These are phyloP conservation scores for Notodonta dromedarius DNA, from an alignment of 2,888 invertebrate genomes.

Conservation along the genomic window DNA sequence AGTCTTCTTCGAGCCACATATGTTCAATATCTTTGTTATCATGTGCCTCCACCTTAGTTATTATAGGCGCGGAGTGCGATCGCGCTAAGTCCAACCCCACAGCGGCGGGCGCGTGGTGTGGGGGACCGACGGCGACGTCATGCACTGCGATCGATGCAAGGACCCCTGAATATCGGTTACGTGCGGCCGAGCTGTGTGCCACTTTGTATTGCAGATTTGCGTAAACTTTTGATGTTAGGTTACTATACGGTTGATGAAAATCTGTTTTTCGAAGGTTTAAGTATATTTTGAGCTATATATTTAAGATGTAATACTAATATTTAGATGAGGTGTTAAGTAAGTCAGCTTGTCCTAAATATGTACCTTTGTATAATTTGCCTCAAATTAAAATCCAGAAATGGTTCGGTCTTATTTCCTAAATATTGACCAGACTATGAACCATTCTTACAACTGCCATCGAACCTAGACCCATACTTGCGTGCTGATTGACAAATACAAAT, in stretches of 20 bases:
- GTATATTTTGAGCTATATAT: no score
- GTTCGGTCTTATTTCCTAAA: no score
- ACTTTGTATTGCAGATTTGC: background rate
- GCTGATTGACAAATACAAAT: no score
- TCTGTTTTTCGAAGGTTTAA: background rate
- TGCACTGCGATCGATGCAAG: conserved; percentile 51
- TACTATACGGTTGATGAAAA: background rate
- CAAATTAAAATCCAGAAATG: no score
- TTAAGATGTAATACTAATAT: no score
- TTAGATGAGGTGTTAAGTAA: no score
- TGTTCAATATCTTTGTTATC: background rate
- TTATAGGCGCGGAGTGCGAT: conserved; percentile 6
- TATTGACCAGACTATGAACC: no score
- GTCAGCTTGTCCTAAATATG: no score
- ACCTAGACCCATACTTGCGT: no score
- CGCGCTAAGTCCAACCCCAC: conserved; percentile 10
- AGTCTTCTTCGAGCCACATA: background rate
- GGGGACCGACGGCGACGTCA: conserved; percentile 45
- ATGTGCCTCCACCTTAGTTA: conserved; percentile 6
- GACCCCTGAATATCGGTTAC: conserved; percentile 27
- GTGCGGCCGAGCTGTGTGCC: background rate
- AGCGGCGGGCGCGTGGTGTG: conserved; percentile 8
- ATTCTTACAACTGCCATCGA: no score
- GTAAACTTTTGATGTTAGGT: background rate
- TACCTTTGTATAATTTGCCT: no score